Percentiles rank a stretch among this genome's conserved stretches.
Evolutionary conservation across 2,888 invertebrate genomes (phyloP).

Genomic region (Chloroclysta siterata): DNA sequence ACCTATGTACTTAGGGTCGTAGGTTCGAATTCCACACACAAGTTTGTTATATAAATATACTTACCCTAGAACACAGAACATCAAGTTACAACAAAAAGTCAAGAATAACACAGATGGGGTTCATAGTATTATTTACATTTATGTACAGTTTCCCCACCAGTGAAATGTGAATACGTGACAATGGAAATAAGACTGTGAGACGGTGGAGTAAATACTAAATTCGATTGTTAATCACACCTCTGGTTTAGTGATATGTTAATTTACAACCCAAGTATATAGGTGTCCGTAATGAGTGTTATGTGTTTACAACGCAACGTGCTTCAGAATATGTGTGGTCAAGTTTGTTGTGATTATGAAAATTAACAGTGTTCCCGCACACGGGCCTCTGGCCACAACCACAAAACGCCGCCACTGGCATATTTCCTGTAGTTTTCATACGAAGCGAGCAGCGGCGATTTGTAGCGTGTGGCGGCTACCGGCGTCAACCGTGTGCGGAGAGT

Average conservation of each 20-base stretch:
- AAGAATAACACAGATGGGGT: constrained; percentile 31
- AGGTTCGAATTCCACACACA: not conserved
- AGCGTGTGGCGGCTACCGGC: too few species aligned
- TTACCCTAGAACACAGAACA: constrained; percentile 31
- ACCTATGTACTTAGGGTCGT: not conserved
- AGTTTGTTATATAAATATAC: constrained; percentile 7
- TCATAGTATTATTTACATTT: constrained; percentile 37
- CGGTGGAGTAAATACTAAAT: constrained; percentile 17
- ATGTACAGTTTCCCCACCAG: constrained; percentile 40
- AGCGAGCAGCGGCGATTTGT: too few species aligned
- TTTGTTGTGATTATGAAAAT: not conserved
- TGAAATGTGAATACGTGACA: constrained; percentile 30
- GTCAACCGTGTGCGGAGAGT: too few species aligned
- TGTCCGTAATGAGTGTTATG: constrained; percentile 2
- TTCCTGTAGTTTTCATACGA: too few species aligned
- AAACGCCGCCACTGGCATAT: too few species aligned
- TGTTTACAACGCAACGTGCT: not conserved
- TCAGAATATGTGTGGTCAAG: not conserved
- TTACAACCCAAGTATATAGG: constrained; percentile 10
- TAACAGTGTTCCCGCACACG: too few species aligned
- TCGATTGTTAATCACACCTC: constrained; percentile 26
- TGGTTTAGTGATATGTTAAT: constrained; percentile 15
- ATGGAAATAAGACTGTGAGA: constrained; percentile 31
- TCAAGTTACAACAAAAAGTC: constrained; percentile 30
- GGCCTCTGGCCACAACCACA: too few species aligned